Conservation (phyloP, 2,888 invertebrate genomes). For the Oscheius onirici region DNA sequence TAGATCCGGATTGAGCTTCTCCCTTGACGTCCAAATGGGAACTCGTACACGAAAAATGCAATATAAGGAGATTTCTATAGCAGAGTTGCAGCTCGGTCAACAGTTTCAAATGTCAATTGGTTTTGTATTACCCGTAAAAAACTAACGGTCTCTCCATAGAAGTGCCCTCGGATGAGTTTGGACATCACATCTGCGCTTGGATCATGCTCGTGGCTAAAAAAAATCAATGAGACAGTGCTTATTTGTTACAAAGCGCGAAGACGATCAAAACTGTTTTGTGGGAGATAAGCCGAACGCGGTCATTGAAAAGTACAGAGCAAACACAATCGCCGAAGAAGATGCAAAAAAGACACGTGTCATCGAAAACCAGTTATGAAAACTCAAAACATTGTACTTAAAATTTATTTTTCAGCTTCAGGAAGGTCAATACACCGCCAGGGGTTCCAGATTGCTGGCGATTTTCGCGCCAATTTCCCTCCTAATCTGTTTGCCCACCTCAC, state of each 20-base stretch:
- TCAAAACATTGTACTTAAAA: too few relatives aligned
- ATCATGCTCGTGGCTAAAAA: background rate
- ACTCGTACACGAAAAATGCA: too few relatives aligned
- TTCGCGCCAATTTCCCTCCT: background rate
- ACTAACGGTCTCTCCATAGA: constrained; percentile 11
- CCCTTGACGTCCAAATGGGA: too few relatives aligned
- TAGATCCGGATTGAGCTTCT: too few relatives aligned
- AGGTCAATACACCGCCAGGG: too few relatives aligned
- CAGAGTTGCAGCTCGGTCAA: too few relatives aligned
- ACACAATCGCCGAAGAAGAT: constrained; percentile 17
- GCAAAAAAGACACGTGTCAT: background rate
- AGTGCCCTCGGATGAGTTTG: constrained; percentile 1
- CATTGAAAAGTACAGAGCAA: constrained; percentile 29
- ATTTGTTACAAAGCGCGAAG: constrained; percentile 4
- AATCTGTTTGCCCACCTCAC: constrained; percentile 7
- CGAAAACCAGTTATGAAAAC: too few relatives aligned
- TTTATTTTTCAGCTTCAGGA: too few relatives aligned
- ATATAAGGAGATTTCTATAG: too few relatives aligned
- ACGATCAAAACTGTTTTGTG: constrained; percentile 6
- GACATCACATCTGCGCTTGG: constrained; percentile 3
- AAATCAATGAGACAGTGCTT: background rate
- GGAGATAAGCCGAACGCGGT: constrained; percentile 21
- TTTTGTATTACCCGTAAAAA: constrained; percentile 13
- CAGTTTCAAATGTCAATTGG: background rate
- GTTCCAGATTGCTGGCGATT: too few relatives aligned